Base-by-base conservation (phyloP, 2,113 vertebrate species). In the Corvus moneduloides region DNA sequence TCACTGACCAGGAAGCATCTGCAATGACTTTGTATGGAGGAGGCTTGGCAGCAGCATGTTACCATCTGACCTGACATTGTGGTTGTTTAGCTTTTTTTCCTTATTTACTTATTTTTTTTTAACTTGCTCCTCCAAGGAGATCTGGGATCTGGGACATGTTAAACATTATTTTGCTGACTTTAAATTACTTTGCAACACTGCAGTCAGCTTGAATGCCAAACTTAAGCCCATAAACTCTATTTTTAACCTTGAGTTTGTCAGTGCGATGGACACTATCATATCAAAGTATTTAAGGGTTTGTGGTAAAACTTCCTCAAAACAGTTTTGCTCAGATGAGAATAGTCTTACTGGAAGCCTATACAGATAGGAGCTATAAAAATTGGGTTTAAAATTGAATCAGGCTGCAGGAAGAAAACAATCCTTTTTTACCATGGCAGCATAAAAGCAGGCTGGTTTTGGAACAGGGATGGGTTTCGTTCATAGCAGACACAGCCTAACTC, bases 251-350 rank as follows among this genome's bases (percentile, higher is more conserved):
- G 62, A 95, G 78, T 93, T 93, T 96, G 92, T 96, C 91, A 96
- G 89, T 86, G 95, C 79, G 89, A 94, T 94, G 93, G 95, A 94
- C 96, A 90, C 66, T 79, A 94, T 95, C 95, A 71, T 96, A 97
- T 96, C 92, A 93, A 95, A 96, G 77, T 94, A 91, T 96, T 96
- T 97, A 96, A 97, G 80, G 89, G 86, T 79, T 96, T 96, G 95
- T 91, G 97, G 97, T 97, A 95, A 96, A 94, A 90, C 87, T 95
- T 96, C 92, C 95, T 97, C 93, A 96, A 92, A 94, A 93, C 93
- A 78, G 71, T 94, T 96, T 96, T 94, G 32, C 69, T 94, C 74
- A 78, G 73, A 96, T 94, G 96, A 97, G 93, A 97, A 95, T 90
- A 96, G 93, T 87, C 89, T 97, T 97, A 97, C 97, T 94, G 96